Evolutionary conservation across 2,797 vertebrate genomes (phyloP), one percentile per base, ranked within the genome.

Genomic region (Lepilemur ruficaudatus): DNA sequence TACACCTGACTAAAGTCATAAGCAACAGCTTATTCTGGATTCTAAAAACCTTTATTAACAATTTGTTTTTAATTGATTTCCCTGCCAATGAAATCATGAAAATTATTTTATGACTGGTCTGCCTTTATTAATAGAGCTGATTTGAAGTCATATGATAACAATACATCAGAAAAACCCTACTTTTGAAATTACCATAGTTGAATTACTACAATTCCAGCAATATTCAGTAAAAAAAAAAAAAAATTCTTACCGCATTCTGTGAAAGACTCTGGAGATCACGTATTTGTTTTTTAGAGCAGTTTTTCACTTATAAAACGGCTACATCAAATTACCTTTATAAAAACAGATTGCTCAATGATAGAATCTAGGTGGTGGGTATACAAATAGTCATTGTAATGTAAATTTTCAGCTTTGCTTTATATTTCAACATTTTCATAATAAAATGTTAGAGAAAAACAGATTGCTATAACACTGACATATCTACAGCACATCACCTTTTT

Each of bases 381-480:
- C 3, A 80, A 10, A 10, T 12, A 93, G 28, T 79, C 18, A 95
- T 50, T 76, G 14, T 61, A 23, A 23, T 70, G 4, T 52, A 94
- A 59, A 92, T 43, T 81, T 91, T 94, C 41, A 84, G 14, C 46
- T 92, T 76, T 92, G 59, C 13, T 73, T 1, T 76, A 89, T 13
- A 13, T 57, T 94, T 92, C 57, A 89, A 76, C 11, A 81, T 85
- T 92, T 89, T 92, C 59, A 43, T 55, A 57, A 93, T 23, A 91
- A 82, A 95, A 70, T 70, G 17, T 35, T 92, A 75, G 14, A 75
- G 48, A 75, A 88, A 80, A 95, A 25, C 2, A 81, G 52, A 76
- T 38, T 69, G 67, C 12, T 41, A 2, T 50, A 85, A 61, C 23
- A 81, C 5, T 84, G 46, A 81, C 43, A 30, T 38, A 41, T 28